phyloP scores from a whole-genome alignment of 2,797 vertebrate species.

The Acanthurus tractus region DNA sequence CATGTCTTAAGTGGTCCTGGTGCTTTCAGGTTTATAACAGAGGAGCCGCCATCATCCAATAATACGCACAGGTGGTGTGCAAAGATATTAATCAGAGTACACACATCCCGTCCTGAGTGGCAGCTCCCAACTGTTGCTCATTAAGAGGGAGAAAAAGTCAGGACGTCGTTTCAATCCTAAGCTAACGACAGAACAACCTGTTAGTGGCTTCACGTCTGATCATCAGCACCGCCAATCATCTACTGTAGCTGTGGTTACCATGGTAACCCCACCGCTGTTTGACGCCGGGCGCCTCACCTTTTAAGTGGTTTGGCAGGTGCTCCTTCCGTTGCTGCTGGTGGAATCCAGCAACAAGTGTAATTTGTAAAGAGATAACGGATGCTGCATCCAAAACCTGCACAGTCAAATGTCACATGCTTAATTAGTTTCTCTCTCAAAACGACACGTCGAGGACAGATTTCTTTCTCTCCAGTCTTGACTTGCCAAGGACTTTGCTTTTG shows the following conservation, averaged over 20 bases:
- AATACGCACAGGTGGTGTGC: slow-evolving; percentile 39
- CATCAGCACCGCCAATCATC: slow-evolving; percentile 57
- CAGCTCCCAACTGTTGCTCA: slow-evolving; percentile 62
- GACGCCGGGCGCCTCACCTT: slow-evolving; percentile 21
- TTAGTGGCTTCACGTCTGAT: slow-evolving; percentile 38
- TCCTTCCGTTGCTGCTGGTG: slow-evolving; percentile 13
- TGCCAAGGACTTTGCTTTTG: background rate
- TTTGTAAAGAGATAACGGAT: slow-evolving; percentile 28
- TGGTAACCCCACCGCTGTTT: slow-evolving; percentile 57
- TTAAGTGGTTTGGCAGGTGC: slow-evolving; percentile 22
- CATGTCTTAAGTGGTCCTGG: slow-evolving; percentile 72
- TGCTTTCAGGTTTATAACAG: slow-evolving; percentile 67
- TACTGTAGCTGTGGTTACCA: slow-evolving; percentile 29
- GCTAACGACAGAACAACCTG: slow-evolving; percentile 63
- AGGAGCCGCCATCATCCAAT: slow-evolving; percentile 50
- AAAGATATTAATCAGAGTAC: slow-evolving; percentile 51
- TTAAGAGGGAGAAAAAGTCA: slow-evolving; percentile 55
- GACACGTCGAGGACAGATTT: background rate
- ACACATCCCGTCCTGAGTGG: slow-evolving; percentile 53
- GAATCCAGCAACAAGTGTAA: slow-evolving; percentile 11
- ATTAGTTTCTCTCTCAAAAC: slow-evolving; percentile 20
- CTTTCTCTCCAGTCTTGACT: background rate
- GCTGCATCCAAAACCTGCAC: slow-evolving; percentile 10
- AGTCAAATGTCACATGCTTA: slow-evolving; percentile 15
- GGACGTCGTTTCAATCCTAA: slow-evolving; percentile 52